These are phyloP conservation scores for Callopanchax toddi DNA, from an alignment of 2,113 vertebrate genomes.

Conservation along the genomic window DNA sequence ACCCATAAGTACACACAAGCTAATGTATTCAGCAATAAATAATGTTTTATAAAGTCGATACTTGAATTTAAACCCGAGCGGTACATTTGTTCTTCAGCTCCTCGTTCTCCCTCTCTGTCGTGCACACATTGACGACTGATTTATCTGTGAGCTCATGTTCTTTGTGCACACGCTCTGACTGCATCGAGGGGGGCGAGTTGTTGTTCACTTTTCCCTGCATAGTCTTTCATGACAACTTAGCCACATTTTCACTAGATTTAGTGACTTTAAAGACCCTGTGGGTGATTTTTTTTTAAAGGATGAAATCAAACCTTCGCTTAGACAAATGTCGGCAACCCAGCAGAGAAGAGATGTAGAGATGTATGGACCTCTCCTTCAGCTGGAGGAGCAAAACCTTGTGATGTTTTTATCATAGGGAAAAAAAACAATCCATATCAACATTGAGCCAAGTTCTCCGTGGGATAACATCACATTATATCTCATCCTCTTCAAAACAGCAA, in stretches of 20 bases:
- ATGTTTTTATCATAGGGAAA: conserved; percentile 8
- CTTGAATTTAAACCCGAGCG: not conserved
- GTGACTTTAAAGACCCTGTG: not conserved
- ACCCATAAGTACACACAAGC: conserved; percentile 36
- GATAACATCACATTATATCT: conserved; percentile 40
- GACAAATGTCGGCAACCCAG: not conserved
- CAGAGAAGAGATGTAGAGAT: not conserved
- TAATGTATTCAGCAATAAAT: conserved; percentile 60
- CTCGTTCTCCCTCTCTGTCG: not conserved
- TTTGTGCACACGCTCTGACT: conserved; percentile 10
- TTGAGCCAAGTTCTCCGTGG: conserved; percentile 15
- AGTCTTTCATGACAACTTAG: not conserved
- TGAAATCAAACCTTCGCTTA: not conserved
- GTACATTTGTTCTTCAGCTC: not conserved
- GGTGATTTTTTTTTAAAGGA: not conserved
- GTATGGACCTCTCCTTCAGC: not conserved
- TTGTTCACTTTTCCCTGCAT: not conserved
- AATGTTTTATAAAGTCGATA: conserved; percentile 17
- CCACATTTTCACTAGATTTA: not conserved
- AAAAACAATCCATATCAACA: conserved; percentile 32
- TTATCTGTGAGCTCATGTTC: not conserved
- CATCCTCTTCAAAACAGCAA: conserved; percentile 55
- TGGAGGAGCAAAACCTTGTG: not conserved
- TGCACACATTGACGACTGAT: not conserved
- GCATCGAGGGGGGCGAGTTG: not conserved